Base-by-base conservation (phyloP, 1,140 invertebrate species). In the Pseudomyrmex concolor region DNA sequence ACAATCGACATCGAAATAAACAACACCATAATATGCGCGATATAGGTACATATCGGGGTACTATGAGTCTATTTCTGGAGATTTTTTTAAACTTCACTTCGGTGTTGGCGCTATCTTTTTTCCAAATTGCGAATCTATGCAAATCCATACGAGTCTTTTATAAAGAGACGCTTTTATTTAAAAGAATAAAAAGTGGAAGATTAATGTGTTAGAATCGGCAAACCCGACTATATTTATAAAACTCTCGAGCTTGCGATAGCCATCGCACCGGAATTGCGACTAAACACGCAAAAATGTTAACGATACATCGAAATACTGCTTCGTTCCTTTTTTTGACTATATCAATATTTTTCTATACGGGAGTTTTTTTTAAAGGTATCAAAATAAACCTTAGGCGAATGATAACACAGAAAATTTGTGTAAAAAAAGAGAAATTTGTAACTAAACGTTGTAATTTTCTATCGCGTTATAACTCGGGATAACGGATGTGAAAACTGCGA, bases 71-170 rank as follows among this genome's bases (percentile, higher is more conserved):
- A 80, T 80, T 80, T 70, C 43, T 71, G 57, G 48, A 5, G 1
- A 34, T 34, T 4, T 17, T n/a, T n/a, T 59, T 51, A 17, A 59
- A 48, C 76, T 60, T n/a, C 15, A 17, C 55, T 17, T 34, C 66
- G 64, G 19, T 45, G 51, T 80, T 60, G 19, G 64, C 76, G 76
- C 66, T 80, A 80, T 80, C 76, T 80, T 80, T 80, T 45, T 43
- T 80, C 64, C 54, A 19, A 80, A 80, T 80, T 80, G 76, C 76
- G 76, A 59, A 80, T 80, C 76, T 80, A 80, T 80, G 76, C 76
- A 80, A 80, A 80, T 80, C 34, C 76, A 59, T 70, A 80, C 54
- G 54, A 70, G 83, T 84, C 59, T 64, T 78, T 59, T 19, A 71
- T 50, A 82, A 73, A 70, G 51, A 59, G 54, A n/a, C 19, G 76